Conservation (phyloP, 1,140 invertebrate genomes). For the Akabosia matsudoensis region DNA sequence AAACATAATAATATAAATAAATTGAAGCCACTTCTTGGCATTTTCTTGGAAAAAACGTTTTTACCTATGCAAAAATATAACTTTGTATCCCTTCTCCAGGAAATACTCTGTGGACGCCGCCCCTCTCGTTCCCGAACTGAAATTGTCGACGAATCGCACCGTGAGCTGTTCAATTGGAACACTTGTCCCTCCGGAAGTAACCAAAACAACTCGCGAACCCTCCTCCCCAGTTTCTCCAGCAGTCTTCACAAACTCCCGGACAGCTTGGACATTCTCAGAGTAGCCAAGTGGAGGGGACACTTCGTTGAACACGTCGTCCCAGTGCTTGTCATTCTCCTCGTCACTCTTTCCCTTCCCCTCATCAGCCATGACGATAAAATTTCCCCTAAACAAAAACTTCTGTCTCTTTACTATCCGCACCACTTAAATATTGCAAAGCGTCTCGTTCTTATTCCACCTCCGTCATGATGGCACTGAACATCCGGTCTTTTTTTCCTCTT, state of each 20-base stretch:
- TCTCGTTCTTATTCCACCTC: too few relatives aligned
- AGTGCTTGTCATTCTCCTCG: constrained; percentile 29
- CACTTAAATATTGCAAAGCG: too few relatives aligned
- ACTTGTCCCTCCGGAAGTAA: constrained; percentile 54
- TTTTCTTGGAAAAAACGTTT: constrained; percentile 61
- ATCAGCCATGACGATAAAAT: too few relatives aligned
- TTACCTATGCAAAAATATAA: constrained; percentile 60
- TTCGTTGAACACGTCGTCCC: constrained; percentile 42
- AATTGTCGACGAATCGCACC: constrained; percentile 97
- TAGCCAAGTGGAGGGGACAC: constrained; percentile 33
- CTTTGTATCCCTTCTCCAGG: constrained; percentile 64
- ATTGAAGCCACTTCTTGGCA: constrained; percentile 56
- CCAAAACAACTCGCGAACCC: constrained; percentile 25
- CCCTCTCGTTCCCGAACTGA: constrained; percentile 92
- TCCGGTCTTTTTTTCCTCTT: too few relatives aligned
- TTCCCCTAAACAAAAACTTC: too few relatives aligned
- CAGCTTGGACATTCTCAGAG: constrained; percentile 8
- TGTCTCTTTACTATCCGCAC: too few relatives aligned
- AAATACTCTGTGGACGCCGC: constrained; percentile 94
- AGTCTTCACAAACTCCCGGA: constrained; percentile 31
- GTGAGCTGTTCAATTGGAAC: constrained; percentile 95
- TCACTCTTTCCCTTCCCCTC: background rate
- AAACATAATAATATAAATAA: background rate
- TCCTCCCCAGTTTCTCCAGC: background rate
- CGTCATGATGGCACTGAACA: too few relatives aligned